Percentiles rank a stretch among this genome's conserved stretches.
phyloP scores from a whole-genome alignment of 2,888 invertebrate species.

The Linnaemya vulpina region DNA sequence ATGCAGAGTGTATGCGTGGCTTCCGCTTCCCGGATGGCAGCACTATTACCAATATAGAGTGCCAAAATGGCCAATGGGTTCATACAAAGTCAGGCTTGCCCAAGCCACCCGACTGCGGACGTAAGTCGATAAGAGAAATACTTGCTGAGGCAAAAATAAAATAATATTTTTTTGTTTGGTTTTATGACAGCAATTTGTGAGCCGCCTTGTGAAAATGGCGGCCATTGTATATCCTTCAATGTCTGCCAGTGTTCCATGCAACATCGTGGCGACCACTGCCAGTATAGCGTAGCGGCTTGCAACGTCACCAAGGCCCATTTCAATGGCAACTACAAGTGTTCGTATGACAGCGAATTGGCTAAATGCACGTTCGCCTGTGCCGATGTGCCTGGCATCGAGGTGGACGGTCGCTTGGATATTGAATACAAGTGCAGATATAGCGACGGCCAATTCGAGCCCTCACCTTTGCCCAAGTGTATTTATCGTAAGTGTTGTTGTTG shows the following conservation, averaged over 20 bases:
- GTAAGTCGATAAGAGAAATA: conserved; percentile 83
- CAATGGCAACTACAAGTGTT: conserved; percentile 90
- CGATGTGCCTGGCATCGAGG: conserved; percentile 84
- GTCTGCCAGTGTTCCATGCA: conserved; percentile 90
- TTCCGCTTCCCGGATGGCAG: conserved; percentile 90
- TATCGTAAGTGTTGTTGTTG: conserved; percentile 84
- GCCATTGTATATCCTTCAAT: conserved; percentile 90
- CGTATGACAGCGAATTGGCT: conserved; percentile 85
- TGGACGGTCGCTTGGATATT: conserved; percentile 85
- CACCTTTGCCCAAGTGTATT: conserved; percentile 89
- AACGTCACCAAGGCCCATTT: conserved; percentile 86
- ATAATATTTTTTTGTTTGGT: neutral
- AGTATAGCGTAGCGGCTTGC: conserved; percentile 84
- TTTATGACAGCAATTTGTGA: conserved; percentile 85
- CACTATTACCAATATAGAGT: conserved; percentile 87
- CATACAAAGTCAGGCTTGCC: conserved; percentile 86
- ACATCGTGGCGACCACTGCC: conserved; percentile 83
- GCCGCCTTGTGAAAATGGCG: conserved; percentile 91
- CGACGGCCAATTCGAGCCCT: conserved; percentile 87
- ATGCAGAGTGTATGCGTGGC: conserved; percentile 86
- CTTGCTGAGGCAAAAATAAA: neutral
- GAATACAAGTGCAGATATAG: conserved; percentile 88
- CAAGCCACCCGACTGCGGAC: conserved; percentile 88
- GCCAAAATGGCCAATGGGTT: conserved; percentile 88
- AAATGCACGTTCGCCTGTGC: conserved; percentile 88